These are phyloP conservation scores for Drosophila pegasa DNA, from an alignment of 2,888 invertebrate species.

Conservation along the genomic window DNA sequence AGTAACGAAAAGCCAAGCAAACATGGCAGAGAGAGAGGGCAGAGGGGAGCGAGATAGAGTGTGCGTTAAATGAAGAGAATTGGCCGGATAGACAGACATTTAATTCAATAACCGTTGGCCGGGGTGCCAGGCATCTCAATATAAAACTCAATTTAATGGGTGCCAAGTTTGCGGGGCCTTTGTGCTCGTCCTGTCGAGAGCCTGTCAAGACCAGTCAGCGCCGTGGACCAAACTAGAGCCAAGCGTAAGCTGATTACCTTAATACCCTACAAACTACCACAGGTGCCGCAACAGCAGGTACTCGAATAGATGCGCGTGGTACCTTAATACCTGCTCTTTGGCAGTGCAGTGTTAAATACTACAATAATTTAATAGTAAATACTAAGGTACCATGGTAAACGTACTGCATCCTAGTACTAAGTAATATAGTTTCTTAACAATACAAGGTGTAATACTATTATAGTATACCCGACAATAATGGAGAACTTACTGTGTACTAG, in stretches of 20 bases:
- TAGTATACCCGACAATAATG: too few species aligned
- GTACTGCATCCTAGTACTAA: too few species aligned
- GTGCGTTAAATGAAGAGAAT: neutral
- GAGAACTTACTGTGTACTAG: neutral
- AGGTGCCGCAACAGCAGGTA: neutral
- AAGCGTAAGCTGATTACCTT: neutral
- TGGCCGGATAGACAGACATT: constrained; percentile 32
- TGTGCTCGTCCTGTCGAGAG: constrained; percentile 50
- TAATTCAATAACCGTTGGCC: constrained; percentile 68
- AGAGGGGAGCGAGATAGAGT: neutral
- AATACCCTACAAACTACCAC: constrained; percentile 28
- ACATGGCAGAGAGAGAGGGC: neutral
- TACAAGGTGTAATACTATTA: too few species aligned
- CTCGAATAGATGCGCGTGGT: neutral
- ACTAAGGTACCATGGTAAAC: too few species aligned
- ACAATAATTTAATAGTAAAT: too few species aligned
- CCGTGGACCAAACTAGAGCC: constrained; percentile 15
- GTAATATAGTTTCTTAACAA: too few species aligned
- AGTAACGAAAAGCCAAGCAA: constrained; percentile 17
- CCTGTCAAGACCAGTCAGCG: constrained; percentile 65
- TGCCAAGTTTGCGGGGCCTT: constrained; percentile 62
- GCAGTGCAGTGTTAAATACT: neutral
- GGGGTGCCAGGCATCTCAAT: constrained; percentile 60
- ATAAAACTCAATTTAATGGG: constrained; percentile 76
- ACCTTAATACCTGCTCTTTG: neutral